Conservation (phyloP, 2,113 vertebrate genomes). For the Cottus gobio region DNA sequence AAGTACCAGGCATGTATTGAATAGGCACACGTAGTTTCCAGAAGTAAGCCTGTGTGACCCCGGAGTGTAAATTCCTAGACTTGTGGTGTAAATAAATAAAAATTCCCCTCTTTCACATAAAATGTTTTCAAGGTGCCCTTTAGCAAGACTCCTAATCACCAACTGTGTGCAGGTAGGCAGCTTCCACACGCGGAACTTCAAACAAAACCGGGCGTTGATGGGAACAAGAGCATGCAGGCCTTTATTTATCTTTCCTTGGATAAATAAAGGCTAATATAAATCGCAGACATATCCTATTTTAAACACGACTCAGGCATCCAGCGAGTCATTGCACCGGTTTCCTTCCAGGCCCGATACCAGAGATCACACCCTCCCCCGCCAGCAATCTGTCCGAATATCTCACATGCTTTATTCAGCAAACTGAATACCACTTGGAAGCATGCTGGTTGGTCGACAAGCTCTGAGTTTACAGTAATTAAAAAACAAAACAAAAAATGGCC, state of each 20-base stretch:
- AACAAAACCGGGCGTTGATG: not conserved
- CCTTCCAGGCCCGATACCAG: conserved; percentile 18
- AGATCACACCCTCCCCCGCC: conserved; percentile 22
- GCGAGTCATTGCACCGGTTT: conserved; percentile 20
- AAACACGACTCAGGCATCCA: conserved; percentile 19
- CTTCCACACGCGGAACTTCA: conserved; percentile 4
- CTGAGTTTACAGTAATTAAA: conserved; percentile 23
- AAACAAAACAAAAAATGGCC: not conserved
- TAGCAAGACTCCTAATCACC: conserved; percentile 1
- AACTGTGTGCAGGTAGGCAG: not conserved
- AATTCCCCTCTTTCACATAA: not conserved
- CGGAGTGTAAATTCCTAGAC: conserved; percentile 11
- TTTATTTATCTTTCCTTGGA: conserved; percentile 25
- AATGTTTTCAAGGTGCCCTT: conserved; percentile 14
- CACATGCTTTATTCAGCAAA: conserved; percentile 18
- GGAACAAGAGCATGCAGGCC: conserved; percentile 8
- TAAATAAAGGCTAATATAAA: conserved; percentile 32
- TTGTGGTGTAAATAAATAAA: not conserved
- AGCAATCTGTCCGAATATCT: conserved; percentile 36
- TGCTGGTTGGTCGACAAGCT: conserved; percentile 39
- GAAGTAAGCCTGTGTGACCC: not conserved
- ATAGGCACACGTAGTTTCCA: not conserved
- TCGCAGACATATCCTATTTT: conserved; percentile 18
- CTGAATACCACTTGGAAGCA: conserved; percentile 23
- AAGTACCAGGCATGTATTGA: not conserved